These are phyloP conservation scores for Cydia fagiglandana DNA, from an alignment of 1,140 invertebrate species.

Conservation along the genomic window DNA sequence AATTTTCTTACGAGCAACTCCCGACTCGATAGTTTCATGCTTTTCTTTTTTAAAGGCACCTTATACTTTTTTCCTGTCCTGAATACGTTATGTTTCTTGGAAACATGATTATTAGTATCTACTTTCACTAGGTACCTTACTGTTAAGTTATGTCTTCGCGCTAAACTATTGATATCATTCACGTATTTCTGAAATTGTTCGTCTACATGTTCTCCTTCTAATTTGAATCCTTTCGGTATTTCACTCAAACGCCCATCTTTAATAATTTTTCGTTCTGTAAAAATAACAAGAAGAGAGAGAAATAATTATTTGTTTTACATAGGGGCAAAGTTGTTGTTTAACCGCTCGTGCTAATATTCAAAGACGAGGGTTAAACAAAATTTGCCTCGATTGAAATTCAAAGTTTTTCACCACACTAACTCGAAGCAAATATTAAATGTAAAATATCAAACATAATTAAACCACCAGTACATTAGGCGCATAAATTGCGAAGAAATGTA, in stretches of 20 bases:
- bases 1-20: slow-evolving; percentile 59
- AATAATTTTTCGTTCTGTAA: slow-evolving; percentile 35
- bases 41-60: slow-evolving; percentile 67
- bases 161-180: slow-evolving; percentile 54
- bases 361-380: no score
- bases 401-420: no score
- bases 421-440: no score
- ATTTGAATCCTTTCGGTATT: slow-evolving; percentile 62
- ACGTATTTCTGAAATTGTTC: slow-evolving; percentile 55
- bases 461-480: no score
- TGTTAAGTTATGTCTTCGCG: slow-evolving; percentile 51
- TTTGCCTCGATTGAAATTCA: no score
- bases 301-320: no score
- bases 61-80: slow-evolving; percentile 63
- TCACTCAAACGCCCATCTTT: slow-evolving; percentile 50
- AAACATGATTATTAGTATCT: slow-evolving; percentile 43
- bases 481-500: no score
- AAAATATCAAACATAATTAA: no score
- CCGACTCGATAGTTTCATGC: slow-evolving; percentile 67
- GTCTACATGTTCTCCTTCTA: slow-evolving; percentile 51
- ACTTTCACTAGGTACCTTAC: slow-evolving; percentile 60
- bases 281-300: no score
- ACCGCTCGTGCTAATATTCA: no score
- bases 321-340: no score
- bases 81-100: slow-evolving; percentile 48